Evolutionary conservation across 1,140 invertebrate species (phyloP), one percentile per base, ranked within the genome.

Genomic region (Conopomorpha cramerella): DNA sequence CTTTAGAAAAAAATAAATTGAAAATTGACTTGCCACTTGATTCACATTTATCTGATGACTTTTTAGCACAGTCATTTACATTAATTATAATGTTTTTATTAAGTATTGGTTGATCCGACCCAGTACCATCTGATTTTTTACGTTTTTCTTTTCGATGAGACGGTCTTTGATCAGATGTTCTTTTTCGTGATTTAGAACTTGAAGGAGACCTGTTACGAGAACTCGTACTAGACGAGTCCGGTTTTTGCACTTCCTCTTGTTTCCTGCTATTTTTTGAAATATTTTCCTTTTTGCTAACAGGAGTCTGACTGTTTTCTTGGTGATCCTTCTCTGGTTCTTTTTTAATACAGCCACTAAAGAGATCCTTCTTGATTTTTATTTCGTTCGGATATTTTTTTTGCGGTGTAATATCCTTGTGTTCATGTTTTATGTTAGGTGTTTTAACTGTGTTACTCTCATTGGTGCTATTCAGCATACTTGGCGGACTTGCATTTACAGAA

Each of bases 111-210:
- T 57, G 59, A 17, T 64, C 52, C 29, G 39, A 15, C 33, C 30
- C 14, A 49, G 15, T 43, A 3, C 36, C 39, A 31, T 64, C 49
- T 38, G 49, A 47, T 70, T 73, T 76, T 45, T 71, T 76, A 11
- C 66, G 53, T 47, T 76, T 76, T 56, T 76, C 71, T 54, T 73
- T 76, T 30, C 68, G 58, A 53, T 73, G 66, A 16, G 58, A 67
- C 29, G 65, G 60, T 43, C 49, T 62, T 46, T 64, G 58, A n/a
- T 73, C 66, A 35, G 48, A 46, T 8, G 62, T 59, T 40, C 67
- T 56, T 54, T 76, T 73, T 10, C 63, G 54, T 28, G 60, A 51
- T 39, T 50, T 57, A 10, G 46, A 40, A 31, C 42, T 30, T 38
- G 38, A 38, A 7, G 47, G 30, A 10, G 44, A 40, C 39, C 51